Percentiles rank a stretch among this genome's conserved stretches.
Evolutionary conservation across 2,113 vertebrate species (phyloP).

Genomic region (Parus major): DNA sequence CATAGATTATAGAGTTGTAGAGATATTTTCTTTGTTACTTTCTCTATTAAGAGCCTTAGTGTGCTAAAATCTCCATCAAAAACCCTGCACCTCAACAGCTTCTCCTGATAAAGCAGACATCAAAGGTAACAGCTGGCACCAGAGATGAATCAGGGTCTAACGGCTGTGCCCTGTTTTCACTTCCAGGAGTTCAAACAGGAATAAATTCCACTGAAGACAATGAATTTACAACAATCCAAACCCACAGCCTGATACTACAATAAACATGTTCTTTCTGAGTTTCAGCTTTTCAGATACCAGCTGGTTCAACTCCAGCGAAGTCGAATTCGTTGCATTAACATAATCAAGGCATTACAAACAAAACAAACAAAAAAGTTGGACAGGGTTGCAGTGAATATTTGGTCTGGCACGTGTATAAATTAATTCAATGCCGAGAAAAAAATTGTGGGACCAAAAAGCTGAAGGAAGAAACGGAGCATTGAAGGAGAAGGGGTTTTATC

Average conservation of each 20-base stretch:
- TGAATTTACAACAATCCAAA: neutral
- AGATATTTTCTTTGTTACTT: neutral
- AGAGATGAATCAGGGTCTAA: neutral
- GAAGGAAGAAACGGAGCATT: neutral
- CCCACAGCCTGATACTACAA: neutral
- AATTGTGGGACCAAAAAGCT: neutral
- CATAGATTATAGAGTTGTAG: neutral
- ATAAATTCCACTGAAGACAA: neutral
- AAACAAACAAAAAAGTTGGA: neutral
- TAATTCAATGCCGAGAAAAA: neutral
- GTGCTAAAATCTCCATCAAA: neutral
- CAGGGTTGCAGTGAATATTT: neutral
- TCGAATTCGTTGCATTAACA: neutral
- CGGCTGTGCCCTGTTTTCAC: neutral
- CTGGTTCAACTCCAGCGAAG: neutral
- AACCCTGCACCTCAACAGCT: neutral
- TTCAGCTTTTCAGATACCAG: neutral
- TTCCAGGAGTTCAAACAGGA: neutral
- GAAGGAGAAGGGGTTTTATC: neutral
- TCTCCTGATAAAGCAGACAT: neutral
- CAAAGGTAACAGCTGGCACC: constrained; percentile 30
- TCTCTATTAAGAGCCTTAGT: neutral
- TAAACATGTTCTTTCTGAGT: neutral
- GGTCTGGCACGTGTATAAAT: constrained; percentile 3
- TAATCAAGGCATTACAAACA: neutral